phyloP scores from a whole-genome alignment of 2,113 vertebrate genomes.

The Anhinga rufa region DNA sequence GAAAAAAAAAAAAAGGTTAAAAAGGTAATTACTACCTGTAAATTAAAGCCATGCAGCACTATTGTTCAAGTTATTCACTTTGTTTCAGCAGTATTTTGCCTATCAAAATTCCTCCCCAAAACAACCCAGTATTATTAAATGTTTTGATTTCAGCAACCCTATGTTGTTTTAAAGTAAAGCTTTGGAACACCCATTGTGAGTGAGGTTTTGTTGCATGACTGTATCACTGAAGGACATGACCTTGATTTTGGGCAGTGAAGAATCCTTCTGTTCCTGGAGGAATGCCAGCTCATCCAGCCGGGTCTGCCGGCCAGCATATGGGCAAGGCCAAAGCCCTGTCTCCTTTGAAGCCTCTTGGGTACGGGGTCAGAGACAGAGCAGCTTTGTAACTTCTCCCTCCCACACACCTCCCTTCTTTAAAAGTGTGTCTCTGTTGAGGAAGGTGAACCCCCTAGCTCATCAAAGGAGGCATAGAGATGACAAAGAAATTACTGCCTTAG shows the following conservation, averaged over 20 bases:
- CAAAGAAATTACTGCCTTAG: not conserved
- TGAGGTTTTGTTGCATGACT: not conserved
- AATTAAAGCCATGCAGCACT: not conserved
- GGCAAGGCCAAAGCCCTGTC: not conserved
- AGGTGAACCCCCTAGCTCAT: not conserved
- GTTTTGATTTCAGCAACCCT: not conserved
- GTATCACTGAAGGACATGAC: not conserved
- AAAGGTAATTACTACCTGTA: not conserved
- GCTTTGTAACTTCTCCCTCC: not conserved
- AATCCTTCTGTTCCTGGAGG: not conserved
- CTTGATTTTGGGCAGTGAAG: not conserved
- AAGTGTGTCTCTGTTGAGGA: fast-evolving
- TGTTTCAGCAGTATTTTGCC: not conserved
- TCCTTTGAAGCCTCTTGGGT: not conserved
- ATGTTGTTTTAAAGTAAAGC: not conserved
- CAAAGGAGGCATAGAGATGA: not conserved
- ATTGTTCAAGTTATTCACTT: not conserved
- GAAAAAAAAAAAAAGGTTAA: not conserved
- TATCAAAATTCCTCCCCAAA: not conserved
- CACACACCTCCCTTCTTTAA: not conserved
- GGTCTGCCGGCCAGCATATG: not conserved
- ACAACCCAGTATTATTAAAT: not conserved
- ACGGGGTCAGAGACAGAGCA: not conserved
- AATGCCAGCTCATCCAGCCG: not conserved
- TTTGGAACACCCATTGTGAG: not conserved